Base-by-base conservation (phyloP, 2,888 invertebrate genomes). In the Glaucopsyche alexis region DNA sequence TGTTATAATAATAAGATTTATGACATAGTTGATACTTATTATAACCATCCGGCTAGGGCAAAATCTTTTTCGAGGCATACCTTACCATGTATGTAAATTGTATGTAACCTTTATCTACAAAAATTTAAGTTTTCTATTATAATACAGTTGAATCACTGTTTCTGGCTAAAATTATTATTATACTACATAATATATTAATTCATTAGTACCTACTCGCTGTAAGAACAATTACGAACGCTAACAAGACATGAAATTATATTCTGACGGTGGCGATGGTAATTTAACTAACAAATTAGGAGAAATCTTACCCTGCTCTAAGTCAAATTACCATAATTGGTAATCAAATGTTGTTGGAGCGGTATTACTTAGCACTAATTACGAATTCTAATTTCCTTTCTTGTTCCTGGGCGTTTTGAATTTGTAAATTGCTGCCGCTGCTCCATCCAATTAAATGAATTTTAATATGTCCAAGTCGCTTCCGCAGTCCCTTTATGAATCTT, bases 311-410 rank as follows among this genome's bases (percentile, higher is more conserved):
- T 87, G 88, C 88, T 90, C 89, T 88, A 87, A 92, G 90, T 88
- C 88, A 87, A 90, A 93, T 93, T 93, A 90, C 85, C 92, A 92
- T 93, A 93, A 93, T 93, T 91, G 91, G 88, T 93, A 92, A 93
- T 92, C 92, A 93, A 92, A 92, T 88, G 91, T 88, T 88, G 90
- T 89, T 87, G 87, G 88, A 88, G 88, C 86, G 83, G 83, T 85
- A 84, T 85, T 83, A 86, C 87, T 85, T 84, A 86, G 84, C 83
- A 83, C 90, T 92, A 92, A 92, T 93, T 93, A 92, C 87, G 90
- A 91, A 92, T 92, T 91, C 91, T 91, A 91, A 93, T 92, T 90
- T 85, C 84, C 89, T 88, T 89, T 88, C 92, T 91, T 92, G 91
- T 92, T 89, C 86, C 88, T 87, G 86, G 87, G 87, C 86, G 89